phyloP scores from a whole-genome alignment of 2,113 vertebrate species.

The Oxygymnocypris stewartii region DNA sequence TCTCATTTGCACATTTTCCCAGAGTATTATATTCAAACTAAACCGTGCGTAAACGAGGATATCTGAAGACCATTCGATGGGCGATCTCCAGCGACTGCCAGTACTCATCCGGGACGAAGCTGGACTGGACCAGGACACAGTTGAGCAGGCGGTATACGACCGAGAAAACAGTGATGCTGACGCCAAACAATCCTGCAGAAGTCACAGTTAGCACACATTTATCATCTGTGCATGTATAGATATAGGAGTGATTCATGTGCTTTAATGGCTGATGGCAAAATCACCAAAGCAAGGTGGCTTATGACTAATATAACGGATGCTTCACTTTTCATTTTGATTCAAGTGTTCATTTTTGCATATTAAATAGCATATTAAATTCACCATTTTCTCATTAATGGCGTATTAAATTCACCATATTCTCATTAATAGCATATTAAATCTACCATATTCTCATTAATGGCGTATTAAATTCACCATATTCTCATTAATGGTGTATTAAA shows the following conservation, averaged over 20 bases:
- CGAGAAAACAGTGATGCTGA: slow-evolving; percentile 68
- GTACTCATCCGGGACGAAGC: slow-evolving; percentile 97
- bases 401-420: background rate
- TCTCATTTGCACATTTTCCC: background rate
- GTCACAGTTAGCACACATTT: background rate
- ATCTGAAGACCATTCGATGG: slow-evolving; percentile 92
- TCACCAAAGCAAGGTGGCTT: background rate
- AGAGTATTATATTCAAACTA: background rate
- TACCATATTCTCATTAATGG: too few relatives aligned
- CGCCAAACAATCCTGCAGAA: slow-evolving; percentile 72
- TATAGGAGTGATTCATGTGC: background rate
- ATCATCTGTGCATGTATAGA: background rate
- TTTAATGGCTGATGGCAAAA: background rate
- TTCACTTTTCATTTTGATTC: background rate
- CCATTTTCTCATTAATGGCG: background rate
- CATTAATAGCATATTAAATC: too few relatives aligned
- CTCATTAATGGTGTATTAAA: too few relatives aligned
- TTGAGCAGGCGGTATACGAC: slow-evolving; percentile 81
- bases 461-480: too few relatives aligned
- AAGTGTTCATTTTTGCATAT: too few relatives aligned
- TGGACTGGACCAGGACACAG: slow-evolving; percentile 89
- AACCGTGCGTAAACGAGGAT: slow-evolving; percentile 77
- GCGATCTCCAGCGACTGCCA: slow-evolving; percentile 96
- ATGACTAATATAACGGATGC: background rate
- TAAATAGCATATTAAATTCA: too few relatives aligned